These are phyloP conservation scores for Phaethon lepturus DNA, from an alignment of 2,113 vertebrate species.

Conservation along the genomic window DNA sequence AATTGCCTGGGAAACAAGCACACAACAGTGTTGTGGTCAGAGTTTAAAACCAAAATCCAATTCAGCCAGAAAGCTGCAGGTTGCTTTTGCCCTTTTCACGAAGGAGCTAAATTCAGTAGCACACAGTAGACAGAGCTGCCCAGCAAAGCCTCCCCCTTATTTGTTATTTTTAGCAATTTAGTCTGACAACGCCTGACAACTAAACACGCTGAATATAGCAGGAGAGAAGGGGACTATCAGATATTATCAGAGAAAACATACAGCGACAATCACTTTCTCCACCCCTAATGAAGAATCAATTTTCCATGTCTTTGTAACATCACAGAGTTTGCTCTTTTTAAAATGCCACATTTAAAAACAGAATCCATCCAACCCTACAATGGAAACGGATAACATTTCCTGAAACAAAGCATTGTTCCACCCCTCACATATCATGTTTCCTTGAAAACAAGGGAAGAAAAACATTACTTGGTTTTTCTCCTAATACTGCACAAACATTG, in stretches of 20 bases:
- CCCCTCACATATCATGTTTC: slow-evolving; percentile 68
- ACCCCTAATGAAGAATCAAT: slow-evolving; percentile 69
- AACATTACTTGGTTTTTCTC: slow-evolving; percentile 71
- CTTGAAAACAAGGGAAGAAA: slow-evolving; percentile 79
- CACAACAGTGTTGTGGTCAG: slow-evolving; percentile 27
- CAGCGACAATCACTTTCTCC: slow-evolving; percentile 75
- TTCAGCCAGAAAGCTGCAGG: slow-evolving; percentile 59
- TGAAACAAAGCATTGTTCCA: slow-evolving; percentile 73
- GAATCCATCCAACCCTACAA: slow-evolving; percentile 48
- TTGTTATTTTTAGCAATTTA: slow-evolving; percentile 84
- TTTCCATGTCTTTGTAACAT: slow-evolving; percentile 78
- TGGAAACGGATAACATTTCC: slow-evolving; percentile 79
- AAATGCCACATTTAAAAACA: slow-evolving; percentile 74
- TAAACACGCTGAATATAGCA: slow-evolving; percentile 80
- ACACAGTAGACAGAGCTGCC: slow-evolving; percentile 62
- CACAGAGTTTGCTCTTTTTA: slow-evolving; percentile 66
- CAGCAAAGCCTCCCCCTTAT: slow-evolving; percentile 72
- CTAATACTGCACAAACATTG: slow-evolving; percentile 69
- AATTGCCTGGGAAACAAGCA: background rate
- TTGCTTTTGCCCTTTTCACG: slow-evolving; percentile 60
- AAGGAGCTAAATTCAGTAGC: slow-evolving; percentile 74
- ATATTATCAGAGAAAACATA: slow-evolving; percentile 74
- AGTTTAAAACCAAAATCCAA: slow-evolving; percentile 60
- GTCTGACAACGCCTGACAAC: slow-evolving; percentile 80
- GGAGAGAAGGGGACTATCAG: slow-evolving; percentile 75